Evolutionary conservation across 2,888 invertebrate species (phyloP).

Genomic region (Caenorhabditis sinica): DNA sequence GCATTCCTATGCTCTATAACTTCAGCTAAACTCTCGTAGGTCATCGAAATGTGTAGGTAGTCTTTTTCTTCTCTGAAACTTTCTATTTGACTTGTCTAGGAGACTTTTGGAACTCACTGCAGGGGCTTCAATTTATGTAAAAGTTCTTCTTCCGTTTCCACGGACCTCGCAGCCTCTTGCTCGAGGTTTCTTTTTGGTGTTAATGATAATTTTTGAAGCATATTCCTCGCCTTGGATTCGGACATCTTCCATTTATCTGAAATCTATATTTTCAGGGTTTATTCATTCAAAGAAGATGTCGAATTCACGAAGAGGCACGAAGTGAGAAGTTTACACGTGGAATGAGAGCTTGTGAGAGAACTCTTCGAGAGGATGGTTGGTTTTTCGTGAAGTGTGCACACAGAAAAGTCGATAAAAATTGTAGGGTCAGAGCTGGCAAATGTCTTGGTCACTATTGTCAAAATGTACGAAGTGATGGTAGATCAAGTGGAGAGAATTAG

Average conservation of each 20-base stretch:
- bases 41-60: constrained; percentile 33
- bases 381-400: not conserved
- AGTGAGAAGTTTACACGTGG: constrained; percentile 58
- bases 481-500: constrained; percentile 53
- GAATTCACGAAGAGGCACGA: constrained; percentile 54
- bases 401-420: no score
- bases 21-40: constrained; percentile 45
- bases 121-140: constrained; percentile 23
- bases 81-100: not conserved
- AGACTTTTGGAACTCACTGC: constrained; percentile 36
- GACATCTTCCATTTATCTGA: constrained; percentile 43
- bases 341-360: constrained; percentile 58
- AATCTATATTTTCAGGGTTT: constrained; percentile 56
- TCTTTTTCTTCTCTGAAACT: constrained; percentile 39
- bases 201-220: constrained; percentile 52
- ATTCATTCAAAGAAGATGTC: constrained; percentile 62
- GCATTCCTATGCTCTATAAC: constrained; percentile 24
- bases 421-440: constrained; percentile 53
- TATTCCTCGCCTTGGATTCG: constrained; percentile 54
- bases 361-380: constrained; percentile 48
- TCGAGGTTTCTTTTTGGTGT: constrained; percentile 51
- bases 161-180: constrained; percentile 1
- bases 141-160: constrained; percentile 48
- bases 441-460: constrained; percentile 49
- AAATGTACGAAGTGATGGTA: constrained; percentile 62